Conservation (phyloP, 2,797 vertebrate species). For the Falco naumanni region DNA sequence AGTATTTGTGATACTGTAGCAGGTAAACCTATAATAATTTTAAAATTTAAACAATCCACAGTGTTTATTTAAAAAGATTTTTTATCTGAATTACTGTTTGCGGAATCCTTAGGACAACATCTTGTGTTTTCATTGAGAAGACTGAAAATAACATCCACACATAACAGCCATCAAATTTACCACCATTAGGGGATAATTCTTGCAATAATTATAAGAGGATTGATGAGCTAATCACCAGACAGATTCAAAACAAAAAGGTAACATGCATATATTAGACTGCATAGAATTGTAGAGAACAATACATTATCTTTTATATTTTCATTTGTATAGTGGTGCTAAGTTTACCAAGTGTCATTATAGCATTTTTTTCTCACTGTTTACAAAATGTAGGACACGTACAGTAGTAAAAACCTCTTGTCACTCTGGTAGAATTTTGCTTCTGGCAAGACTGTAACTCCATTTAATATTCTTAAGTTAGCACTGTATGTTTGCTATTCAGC, state of each 20-base stretch:
- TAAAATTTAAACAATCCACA: background rate
- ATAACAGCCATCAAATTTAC: background rate
- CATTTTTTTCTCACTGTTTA: background rate
- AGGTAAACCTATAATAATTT: background rate
- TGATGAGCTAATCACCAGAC: background rate
- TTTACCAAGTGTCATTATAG: background rate
- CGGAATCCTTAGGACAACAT: background rate
- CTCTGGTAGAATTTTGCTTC: background rate
- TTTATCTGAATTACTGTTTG: background rate
- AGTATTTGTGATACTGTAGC: background rate
- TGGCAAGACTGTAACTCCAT: background rate
- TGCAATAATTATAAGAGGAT: background rate
- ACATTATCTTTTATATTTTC: background rate
- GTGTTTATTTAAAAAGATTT: background rate
- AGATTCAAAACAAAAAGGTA: background rate
- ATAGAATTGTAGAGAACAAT: background rate
- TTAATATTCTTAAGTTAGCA: background rate
- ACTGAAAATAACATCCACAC: background rate
- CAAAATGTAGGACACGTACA: background rate
- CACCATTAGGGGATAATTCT: background rate
- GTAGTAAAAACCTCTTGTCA: background rate
- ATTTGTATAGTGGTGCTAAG: background rate
- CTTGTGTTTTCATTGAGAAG: background rate
- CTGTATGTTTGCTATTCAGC: background rate
- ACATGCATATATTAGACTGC: background rate